These are phyloP conservation scores for Prorops nasuta DNA, from an alignment of 1,140 invertebrate genomes.

Conservation along the genomic window DNA sequence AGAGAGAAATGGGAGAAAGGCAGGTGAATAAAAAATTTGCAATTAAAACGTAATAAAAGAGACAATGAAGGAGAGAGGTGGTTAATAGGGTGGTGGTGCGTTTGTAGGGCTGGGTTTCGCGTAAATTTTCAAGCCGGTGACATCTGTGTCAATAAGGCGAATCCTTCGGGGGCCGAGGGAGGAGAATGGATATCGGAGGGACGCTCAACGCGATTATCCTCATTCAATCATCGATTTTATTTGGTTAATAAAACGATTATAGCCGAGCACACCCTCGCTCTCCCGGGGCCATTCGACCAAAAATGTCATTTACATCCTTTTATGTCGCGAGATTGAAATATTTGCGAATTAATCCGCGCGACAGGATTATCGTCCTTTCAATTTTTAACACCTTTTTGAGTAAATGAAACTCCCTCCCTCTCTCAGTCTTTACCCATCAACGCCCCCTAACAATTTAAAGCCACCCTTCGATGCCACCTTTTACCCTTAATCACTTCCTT, in stretches of 20 bases:
- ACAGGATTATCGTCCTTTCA: slow-evolving; percentile 40
- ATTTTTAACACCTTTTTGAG: too few relatives aligned
- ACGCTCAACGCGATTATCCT: slow-evolving; percentile 41
- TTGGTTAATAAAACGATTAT: slow-evolving; percentile 59
- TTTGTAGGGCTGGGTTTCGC: too few relatives aligned
- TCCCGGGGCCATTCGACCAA: slow-evolving; percentile 47
- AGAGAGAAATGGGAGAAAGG: too few relatives aligned
- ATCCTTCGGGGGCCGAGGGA: slow-evolving; percentile 35
- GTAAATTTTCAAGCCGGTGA: too few relatives aligned
- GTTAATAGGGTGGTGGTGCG: too few relatives aligned
- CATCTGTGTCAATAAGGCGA: slow-evolving; percentile 56
- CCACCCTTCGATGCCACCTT: too few relatives aligned
- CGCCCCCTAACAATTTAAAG: too few relatives aligned
- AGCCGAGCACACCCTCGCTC: slow-evolving; percentile 4
- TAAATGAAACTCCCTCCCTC: slow-evolving; percentile 16
- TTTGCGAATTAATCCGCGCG: slow-evolving; percentile 47
- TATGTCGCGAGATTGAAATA: slow-evolving; percentile 57
- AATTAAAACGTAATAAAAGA: too few relatives aligned
- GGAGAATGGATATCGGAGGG: slow-evolving; percentile 18
- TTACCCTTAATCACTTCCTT: too few relatives aligned
- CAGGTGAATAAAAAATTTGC: too few relatives aligned
- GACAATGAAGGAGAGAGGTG: too few relatives aligned
- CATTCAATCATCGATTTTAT: slow-evolving; percentile 53
- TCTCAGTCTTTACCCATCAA: not conserved
- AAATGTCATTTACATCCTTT: slow-evolving; percentile 59